These are phyloP conservation scores for Montipora cactus DNA, from an alignment of 64 coral and sea anemone genomes.

Conservation along the genomic window DNA sequence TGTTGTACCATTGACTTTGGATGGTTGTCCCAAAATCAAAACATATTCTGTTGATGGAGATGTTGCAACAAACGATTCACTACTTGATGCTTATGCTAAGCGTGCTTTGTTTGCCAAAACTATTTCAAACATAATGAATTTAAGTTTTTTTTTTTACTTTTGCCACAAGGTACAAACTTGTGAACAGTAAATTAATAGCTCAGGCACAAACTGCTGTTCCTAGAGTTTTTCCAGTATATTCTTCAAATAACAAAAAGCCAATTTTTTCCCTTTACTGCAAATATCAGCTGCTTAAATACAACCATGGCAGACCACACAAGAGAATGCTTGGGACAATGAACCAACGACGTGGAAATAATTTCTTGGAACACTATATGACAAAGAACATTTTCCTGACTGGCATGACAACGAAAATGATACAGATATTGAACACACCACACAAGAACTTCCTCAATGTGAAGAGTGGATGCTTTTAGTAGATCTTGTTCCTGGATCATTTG, in stretches of 20 bases:
- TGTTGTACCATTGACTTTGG: constrained; percentile 29
- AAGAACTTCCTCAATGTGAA: not conserved
- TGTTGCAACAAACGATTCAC: constrained; percentile 29
- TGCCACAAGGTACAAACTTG: constrained; percentile 57
- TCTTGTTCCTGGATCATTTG: not conserved
- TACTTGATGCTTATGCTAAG: constrained; percentile 43
- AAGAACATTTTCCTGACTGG: constrained; percentile 34
- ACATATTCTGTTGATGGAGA: constrained; percentile 1
- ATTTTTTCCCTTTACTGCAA: constrained; percentile 53
- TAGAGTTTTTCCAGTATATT: constrained; percentile 45
- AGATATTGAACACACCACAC: not conserved
- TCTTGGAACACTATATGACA: constrained; percentile 16
- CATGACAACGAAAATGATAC: not conserved
- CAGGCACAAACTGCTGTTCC: constrained; percentile 16
- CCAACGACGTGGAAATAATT: constrained; percentile 27
- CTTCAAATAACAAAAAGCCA: constrained; percentile 27
- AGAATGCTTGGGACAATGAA: constrained; percentile 20
- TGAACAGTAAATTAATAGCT: constrained; percentile 23
- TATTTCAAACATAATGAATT: not conserved
- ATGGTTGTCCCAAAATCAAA: constrained; percentile 52
- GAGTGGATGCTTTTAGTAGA: constrained; percentile 32
- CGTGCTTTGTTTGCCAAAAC: not conserved
- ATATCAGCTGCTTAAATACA: constrained; percentile 39
- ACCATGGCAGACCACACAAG: constrained; percentile 52
- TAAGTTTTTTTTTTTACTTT: constrained; percentile 45